Conservation (phyloP, 2,888 invertebrate genomes). For the Octonoba sinensis region DNA sequence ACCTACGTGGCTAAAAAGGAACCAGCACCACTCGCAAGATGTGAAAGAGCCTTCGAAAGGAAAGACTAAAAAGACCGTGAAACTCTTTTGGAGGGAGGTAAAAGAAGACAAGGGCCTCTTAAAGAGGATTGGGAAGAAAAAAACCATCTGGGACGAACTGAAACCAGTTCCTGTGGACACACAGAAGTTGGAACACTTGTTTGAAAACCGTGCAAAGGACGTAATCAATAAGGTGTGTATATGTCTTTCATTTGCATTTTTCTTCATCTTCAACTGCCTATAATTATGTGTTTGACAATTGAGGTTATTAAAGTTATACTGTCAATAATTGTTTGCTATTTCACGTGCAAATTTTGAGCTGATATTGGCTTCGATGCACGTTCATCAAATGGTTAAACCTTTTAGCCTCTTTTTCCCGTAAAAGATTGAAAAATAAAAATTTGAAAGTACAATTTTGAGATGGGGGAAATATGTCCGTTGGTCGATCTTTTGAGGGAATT, state of each 20-base stretch:
- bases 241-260: constrained; percentile 7
- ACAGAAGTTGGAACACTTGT: constrained; percentile 93
- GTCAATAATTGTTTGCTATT: background rate
- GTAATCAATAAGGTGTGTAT: constrained; percentile 51
- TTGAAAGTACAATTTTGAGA: too few relatives aligned
- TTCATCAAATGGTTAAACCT: too few relatives aligned
- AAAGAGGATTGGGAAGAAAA: constrained; percentile 69
- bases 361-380: background rate
- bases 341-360: background rate
- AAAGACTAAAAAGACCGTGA: constrained; percentile 91
- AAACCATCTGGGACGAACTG: constrained; percentile 89
- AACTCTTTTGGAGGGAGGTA: constrained; percentile 95
- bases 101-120: constrained; percentile 68
- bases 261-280: constrained; percentile 4
- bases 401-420: too few relatives aligned
- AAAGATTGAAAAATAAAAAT: too few relatives aligned
- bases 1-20: constrained; percentile 46
- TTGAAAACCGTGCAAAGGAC: constrained; percentile 96
- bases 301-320: too few relatives aligned
- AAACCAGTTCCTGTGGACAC: constrained; percentile 88
- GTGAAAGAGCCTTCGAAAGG: constrained; percentile 9
- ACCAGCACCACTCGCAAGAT: constrained; percentile 34
- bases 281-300: too few relatives aligned
- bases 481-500: too few relatives aligned
- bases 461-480: too few relatives aligned